A percentile compares a stretch with the other conserved stretches of the same genome.
These are phyloP conservation scores for Xiphophorus couchianus DNA, from an alignment of 2,113 vertebrate genomes.

Conservation along the genomic window DNA sequence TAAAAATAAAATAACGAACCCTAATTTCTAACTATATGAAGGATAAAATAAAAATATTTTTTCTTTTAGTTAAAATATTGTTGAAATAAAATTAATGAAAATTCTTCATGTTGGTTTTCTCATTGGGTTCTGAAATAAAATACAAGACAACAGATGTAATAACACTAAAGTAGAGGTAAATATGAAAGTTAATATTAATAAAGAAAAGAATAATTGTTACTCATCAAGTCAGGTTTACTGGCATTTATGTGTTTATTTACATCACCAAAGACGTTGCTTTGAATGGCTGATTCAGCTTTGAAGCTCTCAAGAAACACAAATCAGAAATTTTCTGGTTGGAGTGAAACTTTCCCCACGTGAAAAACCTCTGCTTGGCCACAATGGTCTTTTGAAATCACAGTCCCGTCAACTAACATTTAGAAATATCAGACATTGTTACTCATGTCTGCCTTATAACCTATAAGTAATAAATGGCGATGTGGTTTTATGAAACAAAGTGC, in stretches of 20 bases:
- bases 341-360: no score
- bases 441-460: neutral
- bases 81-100: neutral
- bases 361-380: neutral
- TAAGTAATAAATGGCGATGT: neutral
- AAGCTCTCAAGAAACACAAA: conserved; percentile 25
- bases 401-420: neutral
- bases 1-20: conserved; percentile 11
- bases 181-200: conserved; percentile 40
- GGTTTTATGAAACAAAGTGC: neutral
- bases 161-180: conserved; percentile 32
- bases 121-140: conserved; percentile 25
- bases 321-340: conserved; percentile 33
- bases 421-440: no score
- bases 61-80: neutral
- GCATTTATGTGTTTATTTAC: conserved; percentile 34
- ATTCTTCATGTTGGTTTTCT: neutral
- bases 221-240: conserved; percentile 28
- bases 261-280: conserved; percentile 36
- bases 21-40: conserved; percentile 3
- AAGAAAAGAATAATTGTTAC: conserved; percentile 21
- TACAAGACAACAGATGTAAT: conserved; percentile 20
- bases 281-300: neutral
- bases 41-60: neutral
- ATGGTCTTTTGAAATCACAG: neutral